Percentiles rank a stretch among this genome's conserved stretches.
These are phyloP conservation scores for Merodon equestris DNA, from an alignment of 2,888 invertebrate genomes.

Conservation along the genomic window DNA sequence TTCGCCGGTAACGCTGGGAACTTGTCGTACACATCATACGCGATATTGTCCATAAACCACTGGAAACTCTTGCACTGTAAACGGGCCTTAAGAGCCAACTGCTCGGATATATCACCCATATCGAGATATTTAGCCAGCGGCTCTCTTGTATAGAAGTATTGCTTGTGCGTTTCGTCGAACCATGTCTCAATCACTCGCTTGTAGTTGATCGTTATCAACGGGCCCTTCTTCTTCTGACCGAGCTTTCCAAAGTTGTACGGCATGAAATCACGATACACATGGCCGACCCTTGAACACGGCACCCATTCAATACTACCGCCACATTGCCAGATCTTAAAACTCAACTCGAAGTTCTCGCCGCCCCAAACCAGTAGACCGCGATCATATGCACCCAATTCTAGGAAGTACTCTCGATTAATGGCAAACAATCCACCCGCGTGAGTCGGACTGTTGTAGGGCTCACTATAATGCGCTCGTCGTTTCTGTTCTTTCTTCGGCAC, in stretches of 20 bases:
- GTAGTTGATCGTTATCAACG: constrained; percentile 96
- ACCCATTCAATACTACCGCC: constrained; percentile 99
- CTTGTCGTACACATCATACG: constrained; percentile 95
- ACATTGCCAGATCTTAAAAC: constrained; percentile 99
- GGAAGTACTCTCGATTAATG: constrained; percentile 95
- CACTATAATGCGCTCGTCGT: constrained; percentile 89
- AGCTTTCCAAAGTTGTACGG: constrained; percentile 97
- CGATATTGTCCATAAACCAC: constrained; percentile 98
- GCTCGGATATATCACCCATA: constrained; percentile 92
- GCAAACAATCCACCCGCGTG: constrained; percentile 99
- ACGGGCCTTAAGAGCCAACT: constrained; percentile 89
- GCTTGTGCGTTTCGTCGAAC: constrained; percentile 98
- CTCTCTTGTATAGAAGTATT: constrained; percentile 97
- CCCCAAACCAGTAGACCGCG: constrained; percentile 98
- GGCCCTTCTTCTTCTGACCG: constrained; percentile 94
- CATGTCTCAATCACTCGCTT: constrained; percentile 99
- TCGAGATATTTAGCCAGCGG: constrained; percentile 92
- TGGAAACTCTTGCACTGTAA: constrained; percentile 95
- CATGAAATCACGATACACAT: constrained; percentile 99
- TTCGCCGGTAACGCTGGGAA: constrained; percentile 97
- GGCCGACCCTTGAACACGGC: constrained; percentile 98
- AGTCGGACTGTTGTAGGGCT: constrained; percentile 97
- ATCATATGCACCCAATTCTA: constrained; percentile 97
- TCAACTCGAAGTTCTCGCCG: constrained; percentile 96
- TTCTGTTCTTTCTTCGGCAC: constrained; percentile 90